These are phyloP conservation scores for Protonibea diacanthus DNA, from an alignment of 2,797 vertebrate genomes.

Conservation along the genomic window DNA sequence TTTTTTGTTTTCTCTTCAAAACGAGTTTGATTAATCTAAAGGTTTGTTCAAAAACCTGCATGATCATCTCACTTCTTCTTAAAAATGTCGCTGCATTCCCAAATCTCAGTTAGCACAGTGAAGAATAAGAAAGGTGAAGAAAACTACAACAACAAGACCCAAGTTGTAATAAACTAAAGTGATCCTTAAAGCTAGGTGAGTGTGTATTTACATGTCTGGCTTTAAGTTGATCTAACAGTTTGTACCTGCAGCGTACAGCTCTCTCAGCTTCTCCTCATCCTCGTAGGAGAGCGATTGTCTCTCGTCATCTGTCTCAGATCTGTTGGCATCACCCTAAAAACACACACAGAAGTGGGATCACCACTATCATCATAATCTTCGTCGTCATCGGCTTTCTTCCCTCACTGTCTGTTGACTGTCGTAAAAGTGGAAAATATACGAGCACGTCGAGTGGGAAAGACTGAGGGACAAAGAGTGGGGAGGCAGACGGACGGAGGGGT, in stretches of 20 bases:
- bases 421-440: conserved; percentile 49
- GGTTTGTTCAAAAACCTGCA: neutral
- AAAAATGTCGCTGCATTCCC: neutral
- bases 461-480: conserved; percentile 47
- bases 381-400: conserved; percentile 11
- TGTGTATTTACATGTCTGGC: neutral
- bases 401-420: conserved; percentile 37
- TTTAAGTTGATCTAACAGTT: conserved; percentile 2
- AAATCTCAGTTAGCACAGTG: neutral
- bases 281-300: conserved; percentile 90
- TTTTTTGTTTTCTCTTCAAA: neutral
- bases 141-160: neutral
- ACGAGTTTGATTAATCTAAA: neutral
- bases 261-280: conserved; percentile 93
- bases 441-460: conserved; percentile 33
- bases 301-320: conserved; percentile 94
- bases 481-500: conserved; percentile 57
- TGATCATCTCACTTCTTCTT: neutral
- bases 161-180: neutral
- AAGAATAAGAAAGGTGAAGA: neutral
- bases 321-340: conserved; percentile 93
- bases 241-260: conserved; percentile 89
- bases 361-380: conserved; percentile 27
- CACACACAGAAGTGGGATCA: conserved; percentile 14
- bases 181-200: neutral